These are phyloP conservation scores for Drosophila azteca DNA, from an alignment of 1,140 invertebrate genomes.

Conservation along the genomic window DNA sequence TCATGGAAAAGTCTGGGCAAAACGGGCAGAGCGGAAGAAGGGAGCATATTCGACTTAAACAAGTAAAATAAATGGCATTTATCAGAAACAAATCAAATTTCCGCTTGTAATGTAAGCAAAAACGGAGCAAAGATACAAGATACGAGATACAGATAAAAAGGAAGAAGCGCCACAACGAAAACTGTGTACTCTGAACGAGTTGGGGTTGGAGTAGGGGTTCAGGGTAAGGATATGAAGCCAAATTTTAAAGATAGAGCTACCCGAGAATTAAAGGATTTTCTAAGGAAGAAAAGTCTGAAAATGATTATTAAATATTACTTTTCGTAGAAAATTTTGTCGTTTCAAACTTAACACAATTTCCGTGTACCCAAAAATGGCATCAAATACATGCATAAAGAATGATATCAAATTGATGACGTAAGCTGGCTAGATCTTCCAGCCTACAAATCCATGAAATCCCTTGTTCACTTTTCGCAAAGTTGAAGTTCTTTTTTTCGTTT, in stretches of 20 bases:
- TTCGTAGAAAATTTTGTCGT: neutral
- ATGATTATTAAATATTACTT: constrained; percentile 5
- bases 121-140: constrained; percentile 50
- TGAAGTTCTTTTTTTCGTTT: constrained; percentile 20
- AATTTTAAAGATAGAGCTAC: constrained; percentile 2
- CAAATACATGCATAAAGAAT: constrained; percentile 7
- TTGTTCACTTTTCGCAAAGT: constrained; percentile 23
- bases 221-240: neutral
- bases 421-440: constrained; percentile 19
- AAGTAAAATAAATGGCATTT: constrained; percentile 81
- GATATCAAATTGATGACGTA: constrained; percentile 28
- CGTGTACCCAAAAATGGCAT: no score
- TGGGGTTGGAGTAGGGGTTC: no score
- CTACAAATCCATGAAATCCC: constrained; percentile 19
- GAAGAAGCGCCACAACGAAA: constrained; percentile 1
- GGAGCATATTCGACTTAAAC: constrained; percentile 56
- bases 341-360: no score
- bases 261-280: no score
- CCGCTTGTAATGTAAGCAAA: constrained; percentile 64
- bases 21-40: neutral
- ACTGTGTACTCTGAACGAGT: constrained; percentile 6
- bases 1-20: constrained; percentile 49
- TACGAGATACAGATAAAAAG: constrained; percentile 34
- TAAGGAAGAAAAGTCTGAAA: constrained; percentile 7
- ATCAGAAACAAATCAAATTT: constrained; percentile 81